Evolutionary conservation across 2,113 vertebrate genomes (phyloP).

Genomic region (Rafetus swinhoei): DNA sequence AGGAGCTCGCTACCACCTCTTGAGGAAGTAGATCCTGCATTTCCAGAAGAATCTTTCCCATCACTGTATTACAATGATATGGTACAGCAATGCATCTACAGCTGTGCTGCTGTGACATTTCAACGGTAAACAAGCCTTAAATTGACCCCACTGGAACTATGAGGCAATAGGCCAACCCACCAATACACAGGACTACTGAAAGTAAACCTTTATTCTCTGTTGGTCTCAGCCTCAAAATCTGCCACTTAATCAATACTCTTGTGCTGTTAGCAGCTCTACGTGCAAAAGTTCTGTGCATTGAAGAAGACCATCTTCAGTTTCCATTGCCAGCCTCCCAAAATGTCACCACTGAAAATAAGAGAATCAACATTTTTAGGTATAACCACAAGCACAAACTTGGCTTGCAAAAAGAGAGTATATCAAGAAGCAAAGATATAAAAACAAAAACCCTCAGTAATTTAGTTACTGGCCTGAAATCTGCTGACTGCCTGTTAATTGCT

Average conservation of each 20-base stretch:
- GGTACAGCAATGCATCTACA: too few relatives aligned
- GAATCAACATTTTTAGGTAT: conserved; percentile 69
- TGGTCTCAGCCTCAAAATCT: not conserved
- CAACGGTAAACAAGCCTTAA: too few relatives aligned
- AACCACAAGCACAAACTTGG: conserved; percentile 61
- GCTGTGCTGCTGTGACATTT: too few relatives aligned
- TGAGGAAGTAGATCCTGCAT: too few relatives aligned
- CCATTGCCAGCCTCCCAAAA: conserved; percentile 33
- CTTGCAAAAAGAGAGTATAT: conserved; percentile 46
- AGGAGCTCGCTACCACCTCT: too few relatives aligned
- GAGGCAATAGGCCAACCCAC: too few relatives aligned
- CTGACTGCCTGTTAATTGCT: conserved; percentile 60
- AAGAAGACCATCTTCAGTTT: conserved; percentile 55
- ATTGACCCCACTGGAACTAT: too few relatives aligned
- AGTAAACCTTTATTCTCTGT: not conserved
- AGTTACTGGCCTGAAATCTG: conserved; percentile 62
- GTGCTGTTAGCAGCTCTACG: not conserved
- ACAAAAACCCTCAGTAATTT: conserved; percentile 64
- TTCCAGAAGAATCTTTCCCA: too few relatives aligned
- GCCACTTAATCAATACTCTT: not conserved
- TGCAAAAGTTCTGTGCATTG: conserved; percentile 52
- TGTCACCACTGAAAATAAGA: conserved; percentile 54
- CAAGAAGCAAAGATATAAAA: conserved; percentile 56
- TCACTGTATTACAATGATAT: too few relatives aligned
- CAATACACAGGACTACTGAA: too few relatives aligned